phyloP scores from a whole-genome alignment of 2,113 vertebrate genomes.

The Pteruthius melanotis region DNA sequence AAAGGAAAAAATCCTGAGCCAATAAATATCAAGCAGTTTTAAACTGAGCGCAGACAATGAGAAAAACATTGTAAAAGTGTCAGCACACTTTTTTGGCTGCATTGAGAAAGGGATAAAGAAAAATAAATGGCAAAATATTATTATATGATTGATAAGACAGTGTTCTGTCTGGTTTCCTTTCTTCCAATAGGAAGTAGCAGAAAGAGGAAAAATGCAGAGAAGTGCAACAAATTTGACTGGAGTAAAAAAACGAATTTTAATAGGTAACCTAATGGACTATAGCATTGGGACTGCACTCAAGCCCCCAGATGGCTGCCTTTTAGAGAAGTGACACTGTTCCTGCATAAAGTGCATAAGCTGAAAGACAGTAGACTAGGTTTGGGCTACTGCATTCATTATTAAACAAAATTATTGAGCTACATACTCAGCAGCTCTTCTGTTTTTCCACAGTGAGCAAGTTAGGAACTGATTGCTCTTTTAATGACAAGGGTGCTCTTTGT shows the following conservation, averaged over 20 bases:
- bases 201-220: not conserved
- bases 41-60: not conserved
- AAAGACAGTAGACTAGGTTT: not conserved
- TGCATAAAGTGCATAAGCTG: not conserved
- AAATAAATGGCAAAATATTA: not conserved
- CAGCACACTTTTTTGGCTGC: not conserved
- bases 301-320: not conserved
- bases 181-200: not conserved
- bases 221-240: not conserved
- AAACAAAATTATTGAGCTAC: not conserved
- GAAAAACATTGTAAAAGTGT: not conserved
- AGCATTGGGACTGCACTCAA: not conserved
- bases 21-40: not conserved
- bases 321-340: not conserved
- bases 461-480: not conserved
- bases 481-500: not conserved
- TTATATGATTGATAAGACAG: not conserved
- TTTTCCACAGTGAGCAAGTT: not conserved
- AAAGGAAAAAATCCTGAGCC: not conserved
- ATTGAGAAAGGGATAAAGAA: not conserved
- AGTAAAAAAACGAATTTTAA: not conserved
- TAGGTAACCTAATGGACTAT: not conserved
- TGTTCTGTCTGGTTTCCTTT: not conserved
- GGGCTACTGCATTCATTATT: not conserved
- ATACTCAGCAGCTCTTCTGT: not conserved